Conservation (phyloP, 2,113 vertebrate genomes). For the Nycticryphes semicollaris region DNA sequence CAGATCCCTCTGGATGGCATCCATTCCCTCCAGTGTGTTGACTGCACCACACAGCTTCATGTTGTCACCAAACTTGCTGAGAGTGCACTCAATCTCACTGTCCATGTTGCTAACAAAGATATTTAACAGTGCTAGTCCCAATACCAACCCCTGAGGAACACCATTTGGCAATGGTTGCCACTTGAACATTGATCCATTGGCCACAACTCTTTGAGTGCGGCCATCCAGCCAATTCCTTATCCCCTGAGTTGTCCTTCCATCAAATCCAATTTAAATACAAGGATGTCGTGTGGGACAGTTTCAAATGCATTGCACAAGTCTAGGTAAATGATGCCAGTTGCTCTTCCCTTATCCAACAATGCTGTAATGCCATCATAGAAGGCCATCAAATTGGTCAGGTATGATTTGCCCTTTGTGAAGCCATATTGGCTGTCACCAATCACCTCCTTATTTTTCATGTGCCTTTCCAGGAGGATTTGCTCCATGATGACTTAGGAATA, state of each 20-base stretch:
- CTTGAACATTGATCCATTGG: neutral
- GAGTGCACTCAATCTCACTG: neutral
- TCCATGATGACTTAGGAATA: neutral
- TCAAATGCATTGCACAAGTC: neutral
- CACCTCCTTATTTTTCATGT: neutral
- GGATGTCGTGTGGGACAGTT: neutral
- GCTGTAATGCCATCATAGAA: neutral
- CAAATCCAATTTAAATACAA: neutral
- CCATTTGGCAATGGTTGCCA: neutral
- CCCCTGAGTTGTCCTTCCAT: neutral
- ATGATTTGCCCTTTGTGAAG: neutral
- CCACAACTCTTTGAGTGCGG: neutral
- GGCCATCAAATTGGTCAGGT: neutral
- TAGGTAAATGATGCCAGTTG: neutral
- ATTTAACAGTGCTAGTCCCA: neutral
- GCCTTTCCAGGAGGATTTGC: neutral
- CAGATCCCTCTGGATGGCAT: neutral
- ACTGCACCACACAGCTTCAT: neutral
- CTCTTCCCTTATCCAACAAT: neutral
- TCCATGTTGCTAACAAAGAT: neutral
- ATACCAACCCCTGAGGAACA: neutral
- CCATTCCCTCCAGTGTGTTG: neutral
- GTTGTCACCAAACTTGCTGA: neutral
- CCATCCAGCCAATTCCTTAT: neutral
- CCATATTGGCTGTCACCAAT: neutral